A percentile compares a stretch with the other conserved stretches of the same genome.
phyloP scores from a whole-genome alignment of 2,797 vertebrate species.

The Nyctalus aviator region DNA sequence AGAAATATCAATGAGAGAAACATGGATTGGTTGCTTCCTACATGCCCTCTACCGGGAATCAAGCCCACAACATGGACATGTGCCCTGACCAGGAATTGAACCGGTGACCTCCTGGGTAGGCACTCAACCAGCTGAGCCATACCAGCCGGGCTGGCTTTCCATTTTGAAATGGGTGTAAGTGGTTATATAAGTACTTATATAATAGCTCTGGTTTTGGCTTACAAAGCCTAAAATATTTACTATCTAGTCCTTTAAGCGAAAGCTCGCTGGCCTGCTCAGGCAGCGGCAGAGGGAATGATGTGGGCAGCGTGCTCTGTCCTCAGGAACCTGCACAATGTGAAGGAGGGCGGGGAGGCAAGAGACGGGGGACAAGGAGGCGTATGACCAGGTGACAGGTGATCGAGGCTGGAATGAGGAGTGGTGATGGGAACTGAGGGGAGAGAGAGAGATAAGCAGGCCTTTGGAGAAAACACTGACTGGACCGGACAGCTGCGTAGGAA shows the following conservation, averaged over 20 bases:
- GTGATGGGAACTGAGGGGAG: background rate
- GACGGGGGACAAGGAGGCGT: background rate
- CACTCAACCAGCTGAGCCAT: background rate
- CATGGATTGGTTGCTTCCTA: background rate
- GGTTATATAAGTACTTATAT: background rate
- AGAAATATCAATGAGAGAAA: background rate
- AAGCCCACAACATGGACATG: background rate
- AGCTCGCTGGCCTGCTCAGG: background rate
- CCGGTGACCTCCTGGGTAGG: background rate
- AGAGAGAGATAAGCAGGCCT: background rate
- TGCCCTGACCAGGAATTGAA: background rate
- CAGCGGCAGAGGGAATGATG: background rate
- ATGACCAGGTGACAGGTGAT: background rate
- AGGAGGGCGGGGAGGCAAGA: background rate
- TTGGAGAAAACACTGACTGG: background rate
- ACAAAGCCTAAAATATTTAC: constrained; percentile 10
- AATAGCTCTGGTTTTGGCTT: background rate
- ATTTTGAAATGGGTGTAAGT: constrained; percentile 36
- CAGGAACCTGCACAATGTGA: background rate
- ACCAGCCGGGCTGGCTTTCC: background rate
- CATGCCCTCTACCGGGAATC: background rate
- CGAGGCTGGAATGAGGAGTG: background rate
- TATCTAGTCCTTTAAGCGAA: background rate
- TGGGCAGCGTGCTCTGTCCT: background rate
- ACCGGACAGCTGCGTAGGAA: background rate